Evolutionary conservation across 2,888 invertebrate genomes (phyloP), one percentile per base, ranked within the genome.

Genomic region (Drosophila greeni): DNA sequence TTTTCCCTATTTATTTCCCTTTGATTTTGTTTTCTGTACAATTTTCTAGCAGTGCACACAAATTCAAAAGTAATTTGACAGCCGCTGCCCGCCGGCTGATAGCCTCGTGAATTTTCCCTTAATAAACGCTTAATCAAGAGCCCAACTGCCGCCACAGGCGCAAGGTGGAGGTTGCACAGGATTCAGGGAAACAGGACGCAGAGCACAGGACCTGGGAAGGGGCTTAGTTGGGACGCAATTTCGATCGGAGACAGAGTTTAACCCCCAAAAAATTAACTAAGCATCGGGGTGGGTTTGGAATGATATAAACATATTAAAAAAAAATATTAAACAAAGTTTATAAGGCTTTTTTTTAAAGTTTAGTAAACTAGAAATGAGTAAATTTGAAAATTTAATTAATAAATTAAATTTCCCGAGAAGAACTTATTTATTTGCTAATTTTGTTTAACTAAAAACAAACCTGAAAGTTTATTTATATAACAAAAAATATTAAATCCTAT

Each of bases 51-150:
- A 20, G 31, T 43, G 33, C 9, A 24, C 31, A 29, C 58, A 57
- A 74, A 72, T 70, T 77, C 69, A 36, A 69, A 71, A 75, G 59
- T 66, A 74, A 77, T 74, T 70, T 74, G 58, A 70, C 62, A 55
- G 59, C 34, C 55, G 55, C 42, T 64, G 68, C 58, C 62, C 47
- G 53, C 24, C n/a, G 36, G 20, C 36, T 33, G 11, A 47, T 43
- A 23, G 26, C 14, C 36, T 23, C 43, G 52, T 60, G 45, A 56
- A 70, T 70, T 58, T 55, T 64, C 64, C 55, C 68, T 81, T 73
- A 75, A 70, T 73, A 77, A 77, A 73, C 60, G 74, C 70, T 70
- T 73, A 65, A 75, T 69, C 70, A 72, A 74, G 26, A 37, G 51
- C 51, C 26, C 39, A 18, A 26, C 16, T 37, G 24, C 66, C 55